A percentile compares a stretch with the other conserved stretches of the same genome.
These are phyloP conservation scores for Thera obeliscata DNA, from an alignment of 2,888 invertebrate species.

Conservation along the genomic window DNA sequence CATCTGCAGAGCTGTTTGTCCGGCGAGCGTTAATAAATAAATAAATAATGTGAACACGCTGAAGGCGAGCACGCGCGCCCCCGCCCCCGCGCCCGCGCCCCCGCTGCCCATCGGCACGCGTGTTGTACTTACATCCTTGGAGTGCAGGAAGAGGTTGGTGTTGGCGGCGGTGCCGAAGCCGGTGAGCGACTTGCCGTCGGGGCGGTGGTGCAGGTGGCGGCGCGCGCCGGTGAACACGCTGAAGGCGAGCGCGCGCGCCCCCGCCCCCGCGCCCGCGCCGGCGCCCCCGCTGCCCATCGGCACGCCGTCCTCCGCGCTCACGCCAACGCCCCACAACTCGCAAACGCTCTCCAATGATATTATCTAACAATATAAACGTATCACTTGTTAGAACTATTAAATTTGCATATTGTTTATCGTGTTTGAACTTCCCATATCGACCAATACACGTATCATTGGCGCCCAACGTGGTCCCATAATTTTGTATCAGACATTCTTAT, in stretches of 20 bases:
- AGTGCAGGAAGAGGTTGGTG: slow-evolving; percentile 94
- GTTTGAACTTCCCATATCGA: no score
- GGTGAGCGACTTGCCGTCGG: slow-evolving; percentile 95
- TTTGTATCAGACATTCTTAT: no score
- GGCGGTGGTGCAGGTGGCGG: slow-evolving; percentile 91
- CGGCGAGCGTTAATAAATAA: no score
- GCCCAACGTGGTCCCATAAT: no score
- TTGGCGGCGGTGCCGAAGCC: slow-evolving; percentile 98
- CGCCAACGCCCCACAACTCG: slow-evolving; percentile 87
- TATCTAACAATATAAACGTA: slow-evolving; percentile 80
- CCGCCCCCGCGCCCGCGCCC: slow-evolving; percentile 77
- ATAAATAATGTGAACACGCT: slow-evolving; percentile 90
- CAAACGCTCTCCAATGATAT: slow-evolving; percentile 95
- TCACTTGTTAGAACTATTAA: background rate
- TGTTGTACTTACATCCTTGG: slow-evolving; percentile 90
- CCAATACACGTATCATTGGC: no score
- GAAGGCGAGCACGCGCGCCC: slow-evolving; percentile 93
- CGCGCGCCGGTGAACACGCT: slow-evolving; percentile 98
- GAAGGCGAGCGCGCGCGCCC: slow-evolving; percentile 93
- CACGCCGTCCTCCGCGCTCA: slow-evolving; percentile 69
- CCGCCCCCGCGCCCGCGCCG: slow-evolving; percentile 79
- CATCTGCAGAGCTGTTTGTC: no score
- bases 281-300: slow-evolving; percentile 70
- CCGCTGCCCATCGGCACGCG: slow-evolving; percentile 76
- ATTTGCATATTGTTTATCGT: no score